A percentile compares a stretch with the other conserved stretches of the same genome.
phyloP scores from a whole-genome alignment of 2,113 vertebrate species.

The Ammodytes marinus region DNA sequence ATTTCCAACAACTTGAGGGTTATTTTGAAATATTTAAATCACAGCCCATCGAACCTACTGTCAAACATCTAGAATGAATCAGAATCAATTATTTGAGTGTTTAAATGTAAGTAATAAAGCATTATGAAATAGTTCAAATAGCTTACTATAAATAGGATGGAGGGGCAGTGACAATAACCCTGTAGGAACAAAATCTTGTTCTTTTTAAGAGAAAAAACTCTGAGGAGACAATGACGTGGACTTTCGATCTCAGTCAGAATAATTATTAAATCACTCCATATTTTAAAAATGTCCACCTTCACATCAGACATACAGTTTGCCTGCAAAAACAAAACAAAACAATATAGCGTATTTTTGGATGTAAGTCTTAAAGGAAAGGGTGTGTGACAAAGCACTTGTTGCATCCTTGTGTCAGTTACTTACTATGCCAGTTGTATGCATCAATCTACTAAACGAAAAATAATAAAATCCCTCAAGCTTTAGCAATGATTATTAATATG shows the following conservation, averaged over 20 bases:
- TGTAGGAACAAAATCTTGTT: background rate
- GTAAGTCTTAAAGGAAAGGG: background rate
- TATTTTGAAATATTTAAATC: background rate
- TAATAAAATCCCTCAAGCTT: background rate
- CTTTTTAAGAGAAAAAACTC: background rate
- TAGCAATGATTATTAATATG: background rate
- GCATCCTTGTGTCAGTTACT: background rate
- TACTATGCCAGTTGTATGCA: background rate
- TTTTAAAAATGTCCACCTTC: slow-evolving; percentile 23
- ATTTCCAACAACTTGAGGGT: background rate
- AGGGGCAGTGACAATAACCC: background rate
- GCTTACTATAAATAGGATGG: background rate
- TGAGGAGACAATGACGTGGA: background rate
- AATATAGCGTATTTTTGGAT: background rate
- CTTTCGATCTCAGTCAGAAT: slow-evolving; percentile 1
- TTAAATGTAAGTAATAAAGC: background rate
- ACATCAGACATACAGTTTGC: background rate
- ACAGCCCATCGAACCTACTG: background rate
- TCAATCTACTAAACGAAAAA: background rate
- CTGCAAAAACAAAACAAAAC: background rate
- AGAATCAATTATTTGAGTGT: background rate
- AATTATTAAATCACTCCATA: background rate
- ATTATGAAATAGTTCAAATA: background rate
- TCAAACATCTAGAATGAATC: no score
- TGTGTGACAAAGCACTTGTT: slow-evolving; percentile 19